These are phyloP conservation scores for Tiliacea aurago DNA, from an alignment of 2,888 invertebrate species.

Conservation along the genomic window DNA sequence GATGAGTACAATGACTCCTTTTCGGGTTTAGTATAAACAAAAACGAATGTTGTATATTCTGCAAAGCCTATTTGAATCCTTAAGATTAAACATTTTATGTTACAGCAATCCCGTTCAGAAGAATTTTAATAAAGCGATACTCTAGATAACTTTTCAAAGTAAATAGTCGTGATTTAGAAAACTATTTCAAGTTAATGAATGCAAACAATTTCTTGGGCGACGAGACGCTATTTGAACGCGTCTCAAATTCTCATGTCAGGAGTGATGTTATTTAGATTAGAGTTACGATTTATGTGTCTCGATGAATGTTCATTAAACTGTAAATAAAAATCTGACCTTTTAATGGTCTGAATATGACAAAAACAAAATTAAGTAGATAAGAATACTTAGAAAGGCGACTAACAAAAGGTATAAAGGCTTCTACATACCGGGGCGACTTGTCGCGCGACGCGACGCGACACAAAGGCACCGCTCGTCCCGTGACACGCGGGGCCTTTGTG, in stretches of 20 bases:
- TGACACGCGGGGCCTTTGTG: too few relatives aligned
- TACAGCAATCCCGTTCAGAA: background rate
- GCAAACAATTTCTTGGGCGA: constrained; percentile 29
- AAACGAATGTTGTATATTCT: background rate
- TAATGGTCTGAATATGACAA: background rate
- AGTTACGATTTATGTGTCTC: constrained; percentile 43
- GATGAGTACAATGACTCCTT: too few relatives aligned
- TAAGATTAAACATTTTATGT: background rate
- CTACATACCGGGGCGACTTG: too few relatives aligned
- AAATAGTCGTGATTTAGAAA: constrained; percentile 49
- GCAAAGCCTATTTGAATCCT: constrained; percentile 5
- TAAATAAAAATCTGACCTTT: constrained; percentile 8
- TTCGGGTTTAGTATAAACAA: too few relatives aligned
- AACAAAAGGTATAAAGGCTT: too few relatives aligned
- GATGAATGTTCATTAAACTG: constrained; percentile 50
- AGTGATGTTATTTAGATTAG: constrained; percentile 42
- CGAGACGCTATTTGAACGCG: constrained; percentile 25
- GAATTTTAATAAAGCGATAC: constrained; percentile 35
- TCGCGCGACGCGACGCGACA: too few relatives aligned
- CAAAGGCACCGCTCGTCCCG: too few relatives aligned
- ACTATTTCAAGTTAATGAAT: constrained; percentile 58
- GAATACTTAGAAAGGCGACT: too few relatives aligned
- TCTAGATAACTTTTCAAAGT: constrained; percentile 41
- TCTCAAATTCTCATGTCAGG: constrained; percentile 40
- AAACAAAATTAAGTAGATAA: too few relatives aligned